phyloP scores from a whole-genome alignment of 2,113 vertebrate genomes.

The Thalassoma bifasciatum region DNA sequence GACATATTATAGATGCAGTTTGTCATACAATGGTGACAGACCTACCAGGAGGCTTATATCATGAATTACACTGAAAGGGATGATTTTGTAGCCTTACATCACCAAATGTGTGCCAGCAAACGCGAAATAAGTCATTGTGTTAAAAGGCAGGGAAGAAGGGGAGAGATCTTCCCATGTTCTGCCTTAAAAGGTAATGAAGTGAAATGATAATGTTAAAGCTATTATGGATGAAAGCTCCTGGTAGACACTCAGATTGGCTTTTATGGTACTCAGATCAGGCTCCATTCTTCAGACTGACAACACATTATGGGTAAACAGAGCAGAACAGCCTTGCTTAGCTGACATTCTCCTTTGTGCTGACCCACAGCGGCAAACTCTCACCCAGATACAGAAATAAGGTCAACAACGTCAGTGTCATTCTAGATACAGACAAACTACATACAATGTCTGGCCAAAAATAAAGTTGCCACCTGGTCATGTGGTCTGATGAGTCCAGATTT shows the following conservation, averaged over 20 bases:
- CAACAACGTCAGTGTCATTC: no score
- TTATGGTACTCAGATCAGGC: slow-evolving; percentile 46
- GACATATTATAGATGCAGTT: background rate
- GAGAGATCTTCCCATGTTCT: slow-evolving; percentile 33
- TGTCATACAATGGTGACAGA: background rate
- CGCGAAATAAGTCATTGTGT: slow-evolving; percentile 11
- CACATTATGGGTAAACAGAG: slow-evolving; percentile 60
- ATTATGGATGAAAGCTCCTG: slow-evolving; percentile 60
- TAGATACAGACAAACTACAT: no score
- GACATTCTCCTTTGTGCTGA: slow-evolving; percentile 36
- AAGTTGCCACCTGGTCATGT: no score
- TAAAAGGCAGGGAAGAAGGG: slow-evolving; percentile 7
- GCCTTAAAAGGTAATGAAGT: slow-evolving; percentile 32
- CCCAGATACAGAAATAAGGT: background rate
- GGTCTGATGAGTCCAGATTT: no score
- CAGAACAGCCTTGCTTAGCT: slow-evolving; percentile 54
- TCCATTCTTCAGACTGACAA: slow-evolving; percentile 54
- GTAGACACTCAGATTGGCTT: slow-evolving; percentile 39
- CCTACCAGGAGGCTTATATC: background rate
- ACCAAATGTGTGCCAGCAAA: slow-evolving; percentile 5
- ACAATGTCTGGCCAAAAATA: no score
- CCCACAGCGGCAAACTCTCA: background rate
- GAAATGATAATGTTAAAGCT: slow-evolving; percentile 47
- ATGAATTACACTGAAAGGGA: slow-evolving; percentile 6
- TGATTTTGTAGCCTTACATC: background rate